Percentiles rank a stretch among this genome's conserved stretches.
Conservation (phyloP, 2,888 invertebrate species). For the Barypeithes pellucidus region DNA sequence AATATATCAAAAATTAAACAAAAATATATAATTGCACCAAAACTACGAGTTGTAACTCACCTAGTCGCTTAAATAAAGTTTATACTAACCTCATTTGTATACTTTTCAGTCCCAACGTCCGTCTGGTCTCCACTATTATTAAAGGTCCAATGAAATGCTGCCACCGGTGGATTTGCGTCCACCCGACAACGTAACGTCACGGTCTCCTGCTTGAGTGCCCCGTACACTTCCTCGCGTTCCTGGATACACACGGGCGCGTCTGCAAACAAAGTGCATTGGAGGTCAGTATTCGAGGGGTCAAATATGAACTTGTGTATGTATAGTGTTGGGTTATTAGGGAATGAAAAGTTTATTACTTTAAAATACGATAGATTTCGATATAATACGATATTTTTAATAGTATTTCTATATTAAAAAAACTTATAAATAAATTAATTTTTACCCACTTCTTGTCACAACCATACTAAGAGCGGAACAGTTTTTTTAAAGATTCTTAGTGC, state of each 20-base stretch:
- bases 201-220: slow-evolving; percentile 92
- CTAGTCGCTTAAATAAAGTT: neutral
- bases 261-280: slow-evolving; percentile 64
- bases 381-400: too few relatives aligned
- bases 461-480: too few relatives aligned
- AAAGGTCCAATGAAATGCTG: slow-evolving; percentile 93
- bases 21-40: too few relatives aligned
- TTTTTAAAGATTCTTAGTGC: too few relatives aligned
- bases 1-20: too few relatives aligned
- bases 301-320: neutral
- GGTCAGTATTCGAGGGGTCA: slow-evolving; percentile 40
- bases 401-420: too few relatives aligned
- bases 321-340: neutral
- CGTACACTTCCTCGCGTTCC: slow-evolving; percentile 86
- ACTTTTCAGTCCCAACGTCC: slow-evolving; percentile 81
- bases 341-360: neutral
- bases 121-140: slow-evolving; percentile 92
- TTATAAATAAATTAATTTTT: too few relatives aligned
- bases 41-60: too few relatives aligned
- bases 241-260: slow-evolving; percentile 86
- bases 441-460: too few relatives aligned
- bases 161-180: slow-evolving; percentile 89
- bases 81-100: slow-evolving; percentile 73
- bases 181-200: slow-evolving; percentile 88
- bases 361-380: too few relatives aligned